phyloP scores from a whole-genome alignment of 2,113 vertebrate genomes.

The Rhinogobius similis region DNA sequence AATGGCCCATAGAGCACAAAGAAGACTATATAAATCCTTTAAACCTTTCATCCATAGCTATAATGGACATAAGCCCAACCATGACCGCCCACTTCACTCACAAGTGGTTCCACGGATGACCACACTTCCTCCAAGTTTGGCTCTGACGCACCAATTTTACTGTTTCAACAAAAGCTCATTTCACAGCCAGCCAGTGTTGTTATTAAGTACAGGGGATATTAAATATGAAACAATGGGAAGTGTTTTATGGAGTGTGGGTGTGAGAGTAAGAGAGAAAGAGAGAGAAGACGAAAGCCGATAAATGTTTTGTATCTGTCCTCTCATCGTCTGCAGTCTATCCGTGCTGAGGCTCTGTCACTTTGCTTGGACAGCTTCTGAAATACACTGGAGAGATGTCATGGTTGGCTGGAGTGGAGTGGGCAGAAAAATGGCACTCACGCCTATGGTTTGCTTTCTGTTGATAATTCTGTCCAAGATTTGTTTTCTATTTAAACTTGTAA shows the following conservation, averaged over 20 bases:
- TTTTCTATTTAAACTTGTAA: slow-evolving; percentile 1
- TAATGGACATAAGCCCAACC: neutral
- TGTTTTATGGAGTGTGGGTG: slow-evolving; percentile 9
- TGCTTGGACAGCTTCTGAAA: slow-evolving; percentile 5
- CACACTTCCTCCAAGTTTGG: slow-evolving; percentile 15
- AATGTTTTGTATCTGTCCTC: neutral
- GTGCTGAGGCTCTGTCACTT: slow-evolving; percentile 7
- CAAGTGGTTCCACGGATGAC: neutral
- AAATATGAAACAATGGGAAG: neutral
- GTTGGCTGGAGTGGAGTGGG: neutral
- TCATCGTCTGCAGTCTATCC: slow-evolving; percentile 11
- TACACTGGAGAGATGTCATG: neutral
- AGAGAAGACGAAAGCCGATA: neutral
- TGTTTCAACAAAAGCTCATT: neutral
- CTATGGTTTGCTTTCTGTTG: neutral
- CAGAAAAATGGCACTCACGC: neutral
- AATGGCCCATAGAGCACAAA: too few relatives aligned
- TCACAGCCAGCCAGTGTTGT: slow-evolving; percentile 7
- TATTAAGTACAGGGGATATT: neutral
- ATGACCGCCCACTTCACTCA: neutral
- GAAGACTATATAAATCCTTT: neutral
- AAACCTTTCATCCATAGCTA: neutral
- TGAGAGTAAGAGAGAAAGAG: neutral
- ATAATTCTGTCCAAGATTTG: slow-evolving; percentile 2
- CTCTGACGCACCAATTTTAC: slow-evolving; percentile 6